Conservation (phyloP, 2,113 vertebrate species). For the Nyctibius bracteatus region DNA sequence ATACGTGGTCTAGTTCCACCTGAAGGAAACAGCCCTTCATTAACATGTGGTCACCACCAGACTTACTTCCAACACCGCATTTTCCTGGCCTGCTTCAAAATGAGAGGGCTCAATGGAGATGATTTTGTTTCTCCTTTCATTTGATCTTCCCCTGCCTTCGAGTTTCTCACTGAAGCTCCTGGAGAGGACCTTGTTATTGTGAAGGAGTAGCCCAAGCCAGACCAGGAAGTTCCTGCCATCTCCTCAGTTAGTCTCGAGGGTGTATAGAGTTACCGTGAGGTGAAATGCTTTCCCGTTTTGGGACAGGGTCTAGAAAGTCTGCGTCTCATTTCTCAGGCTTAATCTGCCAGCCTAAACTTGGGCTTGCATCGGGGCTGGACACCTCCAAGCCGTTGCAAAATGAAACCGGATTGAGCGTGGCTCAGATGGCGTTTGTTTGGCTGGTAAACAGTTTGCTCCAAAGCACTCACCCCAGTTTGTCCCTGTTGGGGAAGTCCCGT, state of each 20-base stretch:
- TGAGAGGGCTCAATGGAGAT: not conserved
- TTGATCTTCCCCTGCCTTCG: not conserved
- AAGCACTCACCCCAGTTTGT: not conserved
- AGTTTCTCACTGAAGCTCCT: not conserved
- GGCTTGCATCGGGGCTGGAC: not conserved
- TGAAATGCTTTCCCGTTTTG: not conserved
- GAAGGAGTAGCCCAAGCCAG: not conserved
- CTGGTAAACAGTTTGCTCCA: not conserved
- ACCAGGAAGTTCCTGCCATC: not conserved
- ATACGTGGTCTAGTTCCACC: not conserved
- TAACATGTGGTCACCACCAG: too few relatives aligned
- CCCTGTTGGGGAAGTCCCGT: fast-evolving
- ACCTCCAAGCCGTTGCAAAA: not conserved
- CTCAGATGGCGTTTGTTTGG: not conserved
- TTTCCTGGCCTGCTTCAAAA: not conserved
- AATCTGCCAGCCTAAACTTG: not conserved
- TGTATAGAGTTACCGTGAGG: not conserved
- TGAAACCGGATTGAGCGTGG: not conserved
- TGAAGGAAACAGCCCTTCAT: not conserved
- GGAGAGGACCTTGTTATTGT: not conserved
- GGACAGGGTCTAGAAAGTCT: not conserved
- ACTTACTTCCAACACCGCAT: not conserved
- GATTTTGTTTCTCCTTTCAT: not conserved
- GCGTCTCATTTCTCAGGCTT: not conserved
- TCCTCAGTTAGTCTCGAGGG: not conserved